These are phyloP conservation scores for Cephalopterus ornatus DNA, from an alignment of 2,113 vertebrate species.

Conservation along the genomic window DNA sequence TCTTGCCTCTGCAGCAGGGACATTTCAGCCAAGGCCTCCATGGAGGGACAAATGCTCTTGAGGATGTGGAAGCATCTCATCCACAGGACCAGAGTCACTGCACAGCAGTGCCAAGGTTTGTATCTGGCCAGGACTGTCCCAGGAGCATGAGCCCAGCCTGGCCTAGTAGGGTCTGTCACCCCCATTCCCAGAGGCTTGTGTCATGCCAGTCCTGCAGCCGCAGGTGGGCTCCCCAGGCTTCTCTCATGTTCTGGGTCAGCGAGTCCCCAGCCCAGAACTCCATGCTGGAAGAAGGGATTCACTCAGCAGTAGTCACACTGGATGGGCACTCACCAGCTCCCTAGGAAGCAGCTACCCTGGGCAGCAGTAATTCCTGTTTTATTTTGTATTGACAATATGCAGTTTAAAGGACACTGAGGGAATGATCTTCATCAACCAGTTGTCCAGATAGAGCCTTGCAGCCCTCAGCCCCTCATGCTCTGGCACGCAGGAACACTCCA, in stretches of 20 bases:
- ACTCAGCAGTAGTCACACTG: background rate
- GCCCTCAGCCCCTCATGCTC: rapidly evolving
- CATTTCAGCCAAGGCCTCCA: rapidly evolving
- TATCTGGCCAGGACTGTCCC: background rate
- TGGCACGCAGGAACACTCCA: rapidly evolving
- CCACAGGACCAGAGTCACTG: background rate
- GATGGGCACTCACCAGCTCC: background rate
- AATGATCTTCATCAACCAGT: background rate
- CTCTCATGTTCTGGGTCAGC: rapidly evolving
- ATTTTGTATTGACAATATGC: background rate
- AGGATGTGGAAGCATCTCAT: background rate
- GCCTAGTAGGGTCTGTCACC: background rate
- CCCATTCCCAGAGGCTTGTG: background rate
- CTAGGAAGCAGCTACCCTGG: background rate
- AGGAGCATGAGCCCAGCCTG: background rate
- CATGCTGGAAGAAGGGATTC: background rate
- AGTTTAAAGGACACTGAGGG: background rate
- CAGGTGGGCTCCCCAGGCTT: background rate
- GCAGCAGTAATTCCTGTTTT: background rate
- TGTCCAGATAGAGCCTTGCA: background rate
- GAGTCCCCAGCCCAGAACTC: background rate
- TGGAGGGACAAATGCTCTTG: background rate
- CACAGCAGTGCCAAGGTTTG: background rate
- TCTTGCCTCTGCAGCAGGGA: background rate
- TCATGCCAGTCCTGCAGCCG: background rate